Evolutionary conservation across 2,888 invertebrate species (phyloP).

Genomic region (Stramonita haemastoma): DNA sequence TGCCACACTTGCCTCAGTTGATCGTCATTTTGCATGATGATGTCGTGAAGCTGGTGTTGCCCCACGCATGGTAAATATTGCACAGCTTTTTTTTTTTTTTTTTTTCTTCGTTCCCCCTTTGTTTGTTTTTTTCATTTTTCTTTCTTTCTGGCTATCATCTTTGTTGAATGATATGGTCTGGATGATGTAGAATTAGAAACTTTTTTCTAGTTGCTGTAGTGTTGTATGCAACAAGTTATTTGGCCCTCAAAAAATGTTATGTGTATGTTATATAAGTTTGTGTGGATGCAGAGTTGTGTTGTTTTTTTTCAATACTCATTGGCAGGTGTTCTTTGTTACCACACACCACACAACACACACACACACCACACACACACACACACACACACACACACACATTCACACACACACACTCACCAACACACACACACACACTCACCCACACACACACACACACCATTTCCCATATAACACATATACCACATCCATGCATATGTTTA

Average conservation of each 20-base stretch:
- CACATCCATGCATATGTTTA: too few species aligned
- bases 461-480: too few species aligned
- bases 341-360: not conserved
- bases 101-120: not conserved
- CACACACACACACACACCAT: not conserved
- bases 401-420: not conserved
- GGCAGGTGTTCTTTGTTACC: not conserved
- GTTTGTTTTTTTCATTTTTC: not conserved
- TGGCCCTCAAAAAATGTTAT: not conserved
- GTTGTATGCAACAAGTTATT: not conserved
- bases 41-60: slow-evolving; percentile 32
- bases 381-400: not conserved
- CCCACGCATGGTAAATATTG: slow-evolving; percentile 30
- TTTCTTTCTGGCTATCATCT: not conserved
- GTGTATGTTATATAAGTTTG: too few species aligned
- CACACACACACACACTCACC: not conserved
- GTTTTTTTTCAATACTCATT: not conserved
- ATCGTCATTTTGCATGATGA: slow-evolving; percentile 32
- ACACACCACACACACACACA: not conserved
- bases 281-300: not conserved
- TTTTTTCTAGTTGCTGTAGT: too few species aligned
- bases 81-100: not conserved
- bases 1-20: slow-evolving; percentile 28
- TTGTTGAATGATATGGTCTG: too few species aligned
- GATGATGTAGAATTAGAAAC: too few species aligned